Evolutionary conservation across 2,797 vertebrate species (phyloP), one percentile per base, ranked within the genome.

Genomic region (Premnoplex brunnescens): DNA sequence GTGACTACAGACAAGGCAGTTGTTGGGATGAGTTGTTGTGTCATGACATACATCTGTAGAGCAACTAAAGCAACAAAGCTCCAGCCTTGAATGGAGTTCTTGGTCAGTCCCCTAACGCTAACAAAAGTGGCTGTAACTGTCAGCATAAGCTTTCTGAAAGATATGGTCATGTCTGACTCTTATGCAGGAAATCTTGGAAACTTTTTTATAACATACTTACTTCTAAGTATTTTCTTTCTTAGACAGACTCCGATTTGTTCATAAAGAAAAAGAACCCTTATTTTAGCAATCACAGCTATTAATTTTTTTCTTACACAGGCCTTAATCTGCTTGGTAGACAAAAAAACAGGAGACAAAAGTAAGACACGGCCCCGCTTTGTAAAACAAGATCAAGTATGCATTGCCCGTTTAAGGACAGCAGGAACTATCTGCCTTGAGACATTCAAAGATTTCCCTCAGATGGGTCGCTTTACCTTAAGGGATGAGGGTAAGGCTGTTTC

Each of bases 351-450:
- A 90, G 99, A 99, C 91, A 99, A 99, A 97, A 99, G 99, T 95
- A 99, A 99, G 98, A 99, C 98, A 85, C 98, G 99, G 89, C 99
- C 99, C 62, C 99, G 99, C 94, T 99, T 99, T 77, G 99, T 99
- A 89, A 99, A 99, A 97, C 99, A 99, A 98, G 99, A 99, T 98
- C 99, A 99, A 96, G 99, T 99, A 71, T 99, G 99, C 98, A 99
- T 99, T 76, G 99, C 99, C 89, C 99, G 99, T 92, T 98, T 99
- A 97, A 98, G 98, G 97, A 99, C 99, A 59, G 99, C 99, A 83
- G 99, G 99, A 85, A 99, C 99, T 95, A 99, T 99, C 98, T 99
- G 99, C 98, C 99, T 99, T 96, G 99, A 99, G 97, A 99, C 99
- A 62, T 99, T 99, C 98, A 99, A 99, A 98, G 99, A 99, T 71